Evolutionary conservation across 2,888 invertebrate species (phyloP).

Genomic region (Phasia obesa): DNA sequence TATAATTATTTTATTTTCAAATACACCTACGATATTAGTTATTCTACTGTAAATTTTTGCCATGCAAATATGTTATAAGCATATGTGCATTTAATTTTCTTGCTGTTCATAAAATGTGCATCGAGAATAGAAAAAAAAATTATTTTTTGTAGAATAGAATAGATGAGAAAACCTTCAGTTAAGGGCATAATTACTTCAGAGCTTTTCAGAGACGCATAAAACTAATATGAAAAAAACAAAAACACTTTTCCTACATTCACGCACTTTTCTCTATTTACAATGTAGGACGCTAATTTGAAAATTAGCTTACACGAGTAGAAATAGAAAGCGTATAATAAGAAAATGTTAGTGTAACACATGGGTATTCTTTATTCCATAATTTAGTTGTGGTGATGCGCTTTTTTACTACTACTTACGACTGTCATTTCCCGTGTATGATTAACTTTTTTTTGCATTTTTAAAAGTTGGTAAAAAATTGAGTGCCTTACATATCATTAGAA

Average conservation of each 20-base stretch:
- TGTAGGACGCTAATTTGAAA: slow-evolving; percentile 40
- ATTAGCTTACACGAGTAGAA: slow-evolving; percentile 11
- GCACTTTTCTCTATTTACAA: slow-evolving; percentile 14
- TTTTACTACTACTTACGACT: slow-evolving; percentile 12
- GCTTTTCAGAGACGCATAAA: slow-evolving; percentile 33
- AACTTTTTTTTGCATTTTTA: neutral
- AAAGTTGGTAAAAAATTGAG: neutral
- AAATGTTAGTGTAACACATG: neutral
- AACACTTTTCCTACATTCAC: neutral
- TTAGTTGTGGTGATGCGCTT: slow-evolving; percentile 6
- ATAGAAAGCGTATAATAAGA: neutral
- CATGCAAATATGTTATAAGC: neutral
- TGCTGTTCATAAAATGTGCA: slow-evolving; percentile 44
- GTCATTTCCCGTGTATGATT: slow-evolving; percentile 37
- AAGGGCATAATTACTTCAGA: slow-evolving; percentile 74
- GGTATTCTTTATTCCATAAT: slow-evolving; percentile 2
- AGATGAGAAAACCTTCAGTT: slow-evolving; percentile 72
- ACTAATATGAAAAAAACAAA: neutral
- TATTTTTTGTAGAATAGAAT: slow-evolving; percentile 37
- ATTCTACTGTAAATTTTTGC: slow-evolving; percentile 20
- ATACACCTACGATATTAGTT: neutral
- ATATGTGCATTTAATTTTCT: neutral
- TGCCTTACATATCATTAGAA: neutral
- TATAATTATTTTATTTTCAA: slow-evolving; percentile 7
- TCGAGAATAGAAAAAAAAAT: slow-evolving; percentile 32